A percentile compares a stretch with the other conserved stretches of the same genome.
Evolutionary conservation across 2,888 invertebrate species (phyloP).

Genomic region (Caradrina clavipalpis): DNA sequence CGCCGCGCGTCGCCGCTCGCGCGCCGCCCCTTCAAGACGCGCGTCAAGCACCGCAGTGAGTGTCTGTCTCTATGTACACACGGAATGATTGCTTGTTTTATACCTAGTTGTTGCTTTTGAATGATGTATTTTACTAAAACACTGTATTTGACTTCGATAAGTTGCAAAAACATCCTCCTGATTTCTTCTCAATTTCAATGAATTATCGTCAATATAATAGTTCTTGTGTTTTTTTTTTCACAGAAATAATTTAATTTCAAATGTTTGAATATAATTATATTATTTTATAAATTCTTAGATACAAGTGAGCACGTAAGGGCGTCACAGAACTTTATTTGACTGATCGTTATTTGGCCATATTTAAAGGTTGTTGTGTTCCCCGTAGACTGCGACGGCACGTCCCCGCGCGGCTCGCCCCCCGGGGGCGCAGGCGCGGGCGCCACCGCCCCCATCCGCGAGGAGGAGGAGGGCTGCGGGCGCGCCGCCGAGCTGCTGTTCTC

Average conservation of each 20-base stretch:
- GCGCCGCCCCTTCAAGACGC: slow-evolving; percentile 94
- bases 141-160: not conserved
- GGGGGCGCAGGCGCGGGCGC: slow-evolving; percentile 88
- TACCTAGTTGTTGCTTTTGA: slow-evolving; percentile 33
- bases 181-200: not conserved
- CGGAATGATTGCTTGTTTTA: slow-evolving; percentile 17
- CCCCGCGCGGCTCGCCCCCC: slow-evolving; percentile 92
- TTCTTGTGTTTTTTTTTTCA: not conserved
- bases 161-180: not conserved
- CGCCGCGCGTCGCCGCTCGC: slow-evolving; percentile 98
- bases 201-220: too few relatives aligned
- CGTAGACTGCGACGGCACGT: slow-evolving; percentile 83
- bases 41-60: slow-evolving; percentile 92
- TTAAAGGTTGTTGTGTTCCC: slow-evolving; percentile 2
- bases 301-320: slow-evolving; percentile 11
- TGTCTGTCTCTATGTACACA: slow-evolving; percentile 49
- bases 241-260: not conserved
- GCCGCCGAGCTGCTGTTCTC: slow-evolving; percentile 96
- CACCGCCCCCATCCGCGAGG: slow-evolving; percentile 95
- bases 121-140: slow-evolving; percentile 10
- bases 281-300: slow-evolving; percentile 25
- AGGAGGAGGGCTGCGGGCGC: slow-evolving; percentile 94
- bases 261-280: too few relatives aligned
- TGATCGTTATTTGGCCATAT: not conserved
- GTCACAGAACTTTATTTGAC: not conserved